These are phyloP conservation scores for Gephyroberyx darwinii DNA, from an alignment of 2,797 vertebrate species.

Conservation along the genomic window DNA sequence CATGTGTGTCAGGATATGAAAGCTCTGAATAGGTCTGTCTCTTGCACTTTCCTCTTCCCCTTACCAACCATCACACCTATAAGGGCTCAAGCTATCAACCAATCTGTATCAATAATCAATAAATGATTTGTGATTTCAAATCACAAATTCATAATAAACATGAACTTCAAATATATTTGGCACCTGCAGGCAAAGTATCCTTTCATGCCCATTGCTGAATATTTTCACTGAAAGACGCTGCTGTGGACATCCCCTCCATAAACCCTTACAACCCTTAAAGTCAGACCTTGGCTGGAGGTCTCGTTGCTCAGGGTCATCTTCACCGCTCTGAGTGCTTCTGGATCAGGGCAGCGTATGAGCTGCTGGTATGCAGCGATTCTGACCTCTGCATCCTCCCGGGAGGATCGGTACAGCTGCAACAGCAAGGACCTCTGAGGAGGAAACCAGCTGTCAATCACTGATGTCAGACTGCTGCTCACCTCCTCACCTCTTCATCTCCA, in stretches of 20 bases:
- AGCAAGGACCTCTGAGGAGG: slow-evolving; percentile 81
- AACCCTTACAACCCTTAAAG: neutral
- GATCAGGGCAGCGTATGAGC: slow-evolving; percentile 86
- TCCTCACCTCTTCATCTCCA: slow-evolving; percentile 50
- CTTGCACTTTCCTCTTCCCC: neutral
- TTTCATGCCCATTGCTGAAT: neutral
- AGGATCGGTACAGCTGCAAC: slow-evolving; percentile 80
- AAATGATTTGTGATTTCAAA: neutral
- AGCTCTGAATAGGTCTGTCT: too few species aligned
- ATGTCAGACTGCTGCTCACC: slow-evolving; percentile 26
- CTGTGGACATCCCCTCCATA: neutral
- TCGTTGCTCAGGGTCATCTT: slow-evolving; percentile 80
- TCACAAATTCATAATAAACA: neutral
- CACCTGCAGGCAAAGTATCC: neutral
- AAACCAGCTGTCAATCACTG: slow-evolving; percentile 67
- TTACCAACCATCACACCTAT: neutral
- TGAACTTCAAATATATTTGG: too few species aligned
- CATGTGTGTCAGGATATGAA: too few species aligned
- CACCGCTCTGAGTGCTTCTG: slow-evolving; percentile 81
- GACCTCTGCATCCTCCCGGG: slow-evolving; percentile 86
- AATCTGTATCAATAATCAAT: neutral
- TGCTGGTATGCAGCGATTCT: slow-evolving; percentile 88
- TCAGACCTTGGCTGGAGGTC: slow-evolving; percentile 88
- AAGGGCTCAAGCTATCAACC: neutral
- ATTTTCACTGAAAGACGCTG: neutral